Conservation (phyloP, 2,888 invertebrate species). For the Cordilura impudica region DNA sequence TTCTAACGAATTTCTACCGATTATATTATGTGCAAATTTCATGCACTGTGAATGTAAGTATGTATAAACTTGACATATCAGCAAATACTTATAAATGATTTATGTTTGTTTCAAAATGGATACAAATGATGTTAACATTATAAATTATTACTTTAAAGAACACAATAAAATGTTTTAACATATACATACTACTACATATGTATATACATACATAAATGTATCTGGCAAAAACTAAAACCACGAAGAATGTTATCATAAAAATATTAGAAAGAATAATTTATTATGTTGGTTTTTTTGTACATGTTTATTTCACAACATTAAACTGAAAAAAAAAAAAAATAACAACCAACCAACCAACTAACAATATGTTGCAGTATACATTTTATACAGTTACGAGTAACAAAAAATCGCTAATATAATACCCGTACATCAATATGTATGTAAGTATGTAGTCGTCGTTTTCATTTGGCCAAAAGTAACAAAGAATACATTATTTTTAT, state of each 20-base stretch:
- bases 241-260: conserved; percentile 12
- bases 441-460: neutral
- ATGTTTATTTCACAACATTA: conserved; percentile 9
- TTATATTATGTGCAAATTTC: no score
- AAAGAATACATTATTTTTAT: conserved; percentile 5
- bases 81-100: no score
- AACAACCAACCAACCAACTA: neutral
- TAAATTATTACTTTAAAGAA: neutral
- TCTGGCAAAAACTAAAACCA: neutral
- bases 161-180: neutral
- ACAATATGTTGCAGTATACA: neutral
- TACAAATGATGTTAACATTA: neutral
- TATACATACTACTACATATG: neutral
- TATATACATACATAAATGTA: neutral
- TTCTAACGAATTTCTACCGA: no score
- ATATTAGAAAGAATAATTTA: conserved; percentile 35
- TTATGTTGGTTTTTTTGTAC: conserved; percentile 24
- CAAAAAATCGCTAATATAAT: conserved; percentile 1
- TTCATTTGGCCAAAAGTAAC: neutral
- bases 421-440: conserved; percentile 16
- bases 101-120: neutral
- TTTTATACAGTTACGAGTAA: neutral
- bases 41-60: no score
- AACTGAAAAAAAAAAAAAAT: neutral
- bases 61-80: no score